Conservation (phyloP, 2,113 vertebrate genomes). For the Psephotus haematonotus region DNA sequence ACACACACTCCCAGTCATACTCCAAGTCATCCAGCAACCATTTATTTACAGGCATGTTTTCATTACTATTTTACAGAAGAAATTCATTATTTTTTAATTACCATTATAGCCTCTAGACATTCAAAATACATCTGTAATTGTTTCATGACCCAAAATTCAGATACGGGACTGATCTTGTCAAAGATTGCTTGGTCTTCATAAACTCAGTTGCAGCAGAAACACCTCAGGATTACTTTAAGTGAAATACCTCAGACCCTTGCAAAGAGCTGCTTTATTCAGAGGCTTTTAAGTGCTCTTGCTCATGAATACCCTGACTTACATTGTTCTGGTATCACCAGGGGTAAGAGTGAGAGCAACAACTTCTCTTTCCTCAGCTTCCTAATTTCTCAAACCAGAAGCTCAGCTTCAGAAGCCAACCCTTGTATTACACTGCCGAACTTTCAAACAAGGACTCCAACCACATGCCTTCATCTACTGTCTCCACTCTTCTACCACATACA, state of each 20-base stretch:
- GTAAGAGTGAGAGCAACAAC: background rate
- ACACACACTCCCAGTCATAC: background rate
- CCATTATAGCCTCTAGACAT: background rate
- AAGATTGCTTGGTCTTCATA: background rate
- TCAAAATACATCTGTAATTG: background rate
- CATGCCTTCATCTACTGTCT: background rate
- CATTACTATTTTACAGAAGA: background rate
- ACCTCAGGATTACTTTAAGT: background rate
- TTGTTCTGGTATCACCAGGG: background rate
- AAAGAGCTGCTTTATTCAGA: background rate
- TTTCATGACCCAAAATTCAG: background rate
- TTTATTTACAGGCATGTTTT: background rate
- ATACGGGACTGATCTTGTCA: background rate
- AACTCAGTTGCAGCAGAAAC: background rate
- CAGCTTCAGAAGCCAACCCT: background rate
- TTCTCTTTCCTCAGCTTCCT: background rate
- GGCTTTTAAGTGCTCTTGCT: background rate
- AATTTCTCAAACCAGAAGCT: background rate
- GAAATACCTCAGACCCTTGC: background rate
- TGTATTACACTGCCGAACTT: background rate
- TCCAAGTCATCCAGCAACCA: background rate
- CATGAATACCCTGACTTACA: background rate
- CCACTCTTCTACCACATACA: background rate
- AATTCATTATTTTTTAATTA: background rate
- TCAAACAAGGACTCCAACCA: background rate